Evolutionary conservation across 2,888 invertebrate species (phyloP).

Genomic region (Leucophenga maculata): DNA sequence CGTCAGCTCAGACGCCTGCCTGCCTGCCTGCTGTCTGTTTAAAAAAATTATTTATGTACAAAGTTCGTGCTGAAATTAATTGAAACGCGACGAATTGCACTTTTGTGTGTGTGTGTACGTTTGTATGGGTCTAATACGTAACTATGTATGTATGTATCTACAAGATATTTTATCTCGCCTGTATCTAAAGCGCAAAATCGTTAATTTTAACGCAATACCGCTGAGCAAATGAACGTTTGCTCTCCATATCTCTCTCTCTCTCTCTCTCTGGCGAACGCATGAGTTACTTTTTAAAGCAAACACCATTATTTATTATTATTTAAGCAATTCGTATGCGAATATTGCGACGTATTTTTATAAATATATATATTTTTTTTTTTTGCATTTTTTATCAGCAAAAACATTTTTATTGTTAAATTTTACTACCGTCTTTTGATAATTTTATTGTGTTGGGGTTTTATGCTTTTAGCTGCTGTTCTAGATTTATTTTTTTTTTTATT

Average conservation of each 20-base stretch:
- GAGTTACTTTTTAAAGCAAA: background rate
- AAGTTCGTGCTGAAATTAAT: slow-evolving; percentile 64
- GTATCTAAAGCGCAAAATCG: slow-evolving; percentile 64
- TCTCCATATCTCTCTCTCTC: background rate
- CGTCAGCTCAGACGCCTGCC: background rate
- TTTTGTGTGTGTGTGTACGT: background rate
- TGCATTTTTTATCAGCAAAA: slow-evolving; percentile 19
- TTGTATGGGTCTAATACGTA: background rate
- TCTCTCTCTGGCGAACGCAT: background rate
- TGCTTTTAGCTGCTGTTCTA: background rate
- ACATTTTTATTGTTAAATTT: slow-evolving; percentile 39
- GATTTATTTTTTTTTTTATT: background rate
- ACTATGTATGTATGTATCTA: slow-evolving; percentile 34
- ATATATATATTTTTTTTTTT: too few species aligned
- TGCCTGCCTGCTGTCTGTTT: background rate
- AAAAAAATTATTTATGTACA: slow-evolving; percentile 56
- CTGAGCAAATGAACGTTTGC: background rate
- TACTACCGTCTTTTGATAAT: slow-evolving; percentile 38
- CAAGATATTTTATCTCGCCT: slow-evolving; percentile 40
- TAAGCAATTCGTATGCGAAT: background rate
- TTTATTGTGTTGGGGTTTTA: background rate
- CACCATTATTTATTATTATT: slow-evolving; percentile 1
- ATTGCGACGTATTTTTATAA: slow-evolving; percentile 25
- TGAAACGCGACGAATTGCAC: slow-evolving; percentile 31
- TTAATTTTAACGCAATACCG: slow-evolving; percentile 51